phyloP scores from a whole-genome alignment of 1,140 invertebrate genomes.

The Bombus confusus region DNA sequence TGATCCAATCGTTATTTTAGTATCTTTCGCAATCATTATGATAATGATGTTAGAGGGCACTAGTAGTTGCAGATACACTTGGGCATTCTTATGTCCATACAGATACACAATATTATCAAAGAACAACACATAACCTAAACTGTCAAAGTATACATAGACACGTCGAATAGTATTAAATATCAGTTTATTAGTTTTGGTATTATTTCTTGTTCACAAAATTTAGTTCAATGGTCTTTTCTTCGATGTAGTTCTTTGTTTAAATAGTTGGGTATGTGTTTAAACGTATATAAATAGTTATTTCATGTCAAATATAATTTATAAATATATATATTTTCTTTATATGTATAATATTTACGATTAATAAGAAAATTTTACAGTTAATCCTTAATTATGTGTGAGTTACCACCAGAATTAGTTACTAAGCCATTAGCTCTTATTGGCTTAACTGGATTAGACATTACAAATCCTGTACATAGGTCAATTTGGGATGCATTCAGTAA shows the following conservation, averaged over 20 bases:
- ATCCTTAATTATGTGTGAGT: conserved; percentile 82
- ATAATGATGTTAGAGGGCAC: conserved; percentile 18
- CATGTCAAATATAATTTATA: neutral
- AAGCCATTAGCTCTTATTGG: conserved; percentile 93
- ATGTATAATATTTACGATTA: neutral
- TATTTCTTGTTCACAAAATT: neutral
- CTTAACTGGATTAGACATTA: conserved; percentile 92
- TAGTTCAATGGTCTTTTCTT: conserved; percentile 9
- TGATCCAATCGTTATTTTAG: neutral
- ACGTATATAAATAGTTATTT: neutral
- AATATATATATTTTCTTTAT: neutral
- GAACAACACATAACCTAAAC: conserved; percentile 46
- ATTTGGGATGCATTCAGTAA: conserved; percentile 96
- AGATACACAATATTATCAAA: conserved; percentile 4
- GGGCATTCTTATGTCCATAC: neutral
- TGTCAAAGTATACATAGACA: conserved; percentile 45
- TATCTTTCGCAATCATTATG: neutral
- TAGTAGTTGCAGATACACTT: neutral
- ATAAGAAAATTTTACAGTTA: conserved; percentile 17
- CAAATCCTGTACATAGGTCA: conserved; percentile 92
- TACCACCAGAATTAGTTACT: conserved; percentile 89
- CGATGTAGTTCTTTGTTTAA: conserved; percentile 40
- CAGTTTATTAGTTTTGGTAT: neutral
- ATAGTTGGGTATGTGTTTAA: conserved; percentile 19
- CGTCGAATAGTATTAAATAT: neutral